phyloP scores from a whole-genome alignment of 2,113 vertebrate species.

The Guaruba guarouba region DNA sequence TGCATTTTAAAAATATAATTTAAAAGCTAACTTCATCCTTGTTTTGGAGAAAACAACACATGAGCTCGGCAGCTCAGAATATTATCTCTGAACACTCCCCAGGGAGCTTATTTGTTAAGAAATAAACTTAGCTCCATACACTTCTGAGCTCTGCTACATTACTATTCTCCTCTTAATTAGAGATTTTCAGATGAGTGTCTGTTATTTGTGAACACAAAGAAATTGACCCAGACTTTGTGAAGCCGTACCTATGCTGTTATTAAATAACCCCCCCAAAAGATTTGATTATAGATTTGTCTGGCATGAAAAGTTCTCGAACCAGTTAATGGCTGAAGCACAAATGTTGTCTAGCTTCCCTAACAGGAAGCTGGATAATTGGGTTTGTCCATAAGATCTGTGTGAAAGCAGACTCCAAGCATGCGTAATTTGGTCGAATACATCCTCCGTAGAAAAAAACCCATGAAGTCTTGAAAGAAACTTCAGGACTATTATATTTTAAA shows the following conservation, averaged over 20 bases:
- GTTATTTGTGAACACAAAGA: neutral
- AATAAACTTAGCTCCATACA: neutral
- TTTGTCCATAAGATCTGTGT: conserved; percentile 35
- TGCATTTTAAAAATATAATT: neutral
- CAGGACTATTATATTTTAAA: neutral
- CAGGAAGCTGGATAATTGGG: conserved; percentile 9
- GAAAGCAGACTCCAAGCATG: conserved; percentile 24
- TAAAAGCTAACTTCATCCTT: neutral
- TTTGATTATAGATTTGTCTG: conserved; percentile 47
- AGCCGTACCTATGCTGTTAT: conserved; percentile 35
- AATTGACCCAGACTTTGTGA: conserved; percentile 3
- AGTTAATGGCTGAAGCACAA: conserved; percentile 33
- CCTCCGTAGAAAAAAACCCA: neutral
- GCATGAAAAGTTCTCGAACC: conserved; percentile 32
- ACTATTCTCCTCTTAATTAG: conserved; percentile 7
- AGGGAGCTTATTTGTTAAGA: conserved; percentile 15
- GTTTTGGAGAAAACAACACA: neutral
- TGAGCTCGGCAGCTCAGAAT: neutral
- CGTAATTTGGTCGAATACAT: neutral
- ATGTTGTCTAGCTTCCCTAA: conserved; percentile 14
- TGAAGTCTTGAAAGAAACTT: neutral
- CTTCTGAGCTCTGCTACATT: neutral
- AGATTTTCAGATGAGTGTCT: neutral
- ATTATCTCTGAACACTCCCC: neutral
- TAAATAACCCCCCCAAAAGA: neutral